Evolutionary conservation across 1,140 invertebrate genomes (phyloP), one percentile per base, ranked within the genome.

Genomic region (Drosophila setifemur): DNA sequence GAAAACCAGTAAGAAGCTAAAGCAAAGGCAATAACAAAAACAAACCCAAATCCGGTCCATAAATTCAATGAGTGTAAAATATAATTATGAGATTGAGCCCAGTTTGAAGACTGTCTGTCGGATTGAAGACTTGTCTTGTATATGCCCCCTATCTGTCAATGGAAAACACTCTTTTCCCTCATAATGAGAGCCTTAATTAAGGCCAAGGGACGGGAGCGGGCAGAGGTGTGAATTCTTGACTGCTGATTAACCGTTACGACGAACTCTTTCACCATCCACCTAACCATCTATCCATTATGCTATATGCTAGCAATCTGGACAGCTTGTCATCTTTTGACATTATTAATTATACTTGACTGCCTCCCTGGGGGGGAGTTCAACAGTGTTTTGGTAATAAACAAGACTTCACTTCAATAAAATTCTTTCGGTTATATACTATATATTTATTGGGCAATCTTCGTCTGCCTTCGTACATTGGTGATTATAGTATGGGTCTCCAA

Each of bases 11-110:
- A 11, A 16, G 12, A 23, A 21, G 42, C n/a, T n/a, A 25, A 47
- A 33, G n/a, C n/a, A 26, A 47, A 12, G 21, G 35, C 40, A 8
- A 37, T n/a, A 23, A 43, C 19, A 52, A 25, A 43, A 48, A 37
- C 11, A 31, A 64, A 54, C 49, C 61, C 39, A 73, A 83, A 69
- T 85, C 63, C 78, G 78, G 78, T 85, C 79, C 49, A 74, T 54
- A 72, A 74, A 79, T 40, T 83, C 74, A 85, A 85, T 74, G 66
- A 52, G 37, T 83, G 64, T 78, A 67, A 74, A 79, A 61, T 61
- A 67, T 73, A 79, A 78, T 78, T 60, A 63, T 66, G 64, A 54
- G 28, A 19, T 39, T 37, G 29, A 49, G 42, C 18, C 8, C 21
- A 40, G 29, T 12, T 37, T 31, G 16, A 16, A 14, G 16, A 19